These are phyloP conservation scores for Dynastes maya DNA, from an alignment of 2,888 invertebrate genomes.

Conservation along the genomic window DNA sequence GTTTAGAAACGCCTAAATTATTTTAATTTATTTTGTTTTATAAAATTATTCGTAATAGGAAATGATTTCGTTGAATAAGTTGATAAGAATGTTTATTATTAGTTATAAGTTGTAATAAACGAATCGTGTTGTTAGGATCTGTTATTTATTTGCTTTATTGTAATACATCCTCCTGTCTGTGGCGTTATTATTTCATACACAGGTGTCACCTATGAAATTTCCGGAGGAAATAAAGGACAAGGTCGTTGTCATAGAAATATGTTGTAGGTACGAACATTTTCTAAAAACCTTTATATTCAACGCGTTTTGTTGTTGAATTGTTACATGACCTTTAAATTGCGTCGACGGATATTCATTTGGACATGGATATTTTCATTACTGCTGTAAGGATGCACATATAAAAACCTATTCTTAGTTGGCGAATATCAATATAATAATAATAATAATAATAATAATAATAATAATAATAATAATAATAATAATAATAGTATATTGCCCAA, in stretches of 20 bases:
- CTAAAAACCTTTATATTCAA: not conserved
- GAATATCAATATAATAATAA: too few relatives aligned
- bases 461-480: too few relatives aligned
- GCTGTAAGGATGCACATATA: too few relatives aligned
- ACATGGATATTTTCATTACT: not conserved
- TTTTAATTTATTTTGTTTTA: too few relatives aligned
- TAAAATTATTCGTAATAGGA: not conserved
- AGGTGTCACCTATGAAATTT: not conserved
- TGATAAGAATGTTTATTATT: not conserved
- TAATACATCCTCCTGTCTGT: not conserved
- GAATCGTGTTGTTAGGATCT: not conserved
- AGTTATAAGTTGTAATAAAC: not conserved
- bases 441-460: too few relatives aligned
- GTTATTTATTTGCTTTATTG: not conserved
- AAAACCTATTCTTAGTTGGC: too few relatives aligned
- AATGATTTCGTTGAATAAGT: not conserved
- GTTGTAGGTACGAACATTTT: not conserved
- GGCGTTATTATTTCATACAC: not conserved
- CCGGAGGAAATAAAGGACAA: conserved; percentile 26
- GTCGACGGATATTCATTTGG: not conserved
- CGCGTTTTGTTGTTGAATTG: not conserved
- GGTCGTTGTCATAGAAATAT: conserved; percentile 2
- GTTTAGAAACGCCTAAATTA: too few relatives aligned
- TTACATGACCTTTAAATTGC: not conserved
- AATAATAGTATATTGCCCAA: too few relatives aligned